Evolutionary conservation across 2,888 invertebrate species (phyloP), one percentile per base, ranked within the genome.

Genomic region (Zygaena filipendulae): DNA sequence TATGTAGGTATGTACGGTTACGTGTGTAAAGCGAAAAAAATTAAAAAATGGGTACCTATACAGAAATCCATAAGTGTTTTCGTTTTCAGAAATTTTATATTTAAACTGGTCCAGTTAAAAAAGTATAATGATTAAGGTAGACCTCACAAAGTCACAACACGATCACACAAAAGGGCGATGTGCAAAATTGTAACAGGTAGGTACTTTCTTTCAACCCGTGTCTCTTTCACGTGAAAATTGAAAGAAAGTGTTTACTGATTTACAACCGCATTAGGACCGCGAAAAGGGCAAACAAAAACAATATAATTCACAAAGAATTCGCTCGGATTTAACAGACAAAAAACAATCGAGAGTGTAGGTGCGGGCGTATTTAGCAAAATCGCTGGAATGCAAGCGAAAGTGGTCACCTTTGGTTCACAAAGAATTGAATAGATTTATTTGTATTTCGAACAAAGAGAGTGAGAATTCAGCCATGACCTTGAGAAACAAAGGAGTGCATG

Each of bases 161-260:
- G n/a, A n/a, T n/a, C n/a, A n/a, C n/a, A n/a, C n/a, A n/a, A n/a
- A n/a, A n/a, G n/a, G n/a, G n/a, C n/a, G n/a, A n/a, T 52, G 42
- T 59, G 56, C 53, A 54, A 62, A 70, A 69, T 67, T 38, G 56
- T 47, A 60, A 60, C 70, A 74, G 70, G 71, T 72, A 74, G 70
- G 71, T 72, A 69, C 59, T 59, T 64, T 54, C 52, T 51, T 50
- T 52, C 41, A 34, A 43, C 43, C 39, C 29, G 42, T 33, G 38
- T n/a, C 16, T 10, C 42, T 45, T 45, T 45, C 32, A 34, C 29
- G 25, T 20, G 25, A 9, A 37, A 44, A 42, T 48, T 36, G 46
- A 63, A 58, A 57, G 64, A 68, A 66, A 69, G 66, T 63, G 53
- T 60, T 67, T 57, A 53, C 58, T 58, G 61, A 69, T 72, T 72